Evolutionary conservation across 2,113 vertebrate genomes (phyloP).

Genomic region (Haemorhous mexicanus): DNA sequence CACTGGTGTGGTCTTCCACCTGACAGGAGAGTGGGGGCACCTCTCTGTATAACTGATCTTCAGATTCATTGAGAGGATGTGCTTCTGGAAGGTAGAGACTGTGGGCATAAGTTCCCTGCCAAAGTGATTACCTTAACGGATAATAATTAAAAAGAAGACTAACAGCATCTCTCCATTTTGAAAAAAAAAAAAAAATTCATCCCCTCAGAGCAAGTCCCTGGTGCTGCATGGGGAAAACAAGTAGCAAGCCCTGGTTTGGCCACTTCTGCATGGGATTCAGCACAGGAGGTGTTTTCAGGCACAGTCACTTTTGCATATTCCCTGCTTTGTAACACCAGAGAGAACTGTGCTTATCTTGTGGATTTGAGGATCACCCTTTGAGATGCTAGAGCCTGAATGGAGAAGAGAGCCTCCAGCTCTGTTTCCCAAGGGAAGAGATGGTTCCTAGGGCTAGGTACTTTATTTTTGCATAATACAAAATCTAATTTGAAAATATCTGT

Average conservation of each 20-base stretch:
- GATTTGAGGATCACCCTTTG: neutral
- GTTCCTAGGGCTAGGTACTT: neutral
- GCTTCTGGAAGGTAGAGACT: neutral
- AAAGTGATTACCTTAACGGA: neutral
- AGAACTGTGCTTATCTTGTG: neutral
- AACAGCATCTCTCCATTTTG: neutral
- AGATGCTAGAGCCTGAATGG: neutral
- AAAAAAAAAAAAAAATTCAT: neutral
- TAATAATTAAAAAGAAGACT: neutral
- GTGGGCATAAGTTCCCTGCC: neutral
- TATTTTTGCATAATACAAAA: neutral
- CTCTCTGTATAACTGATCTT: neutral
- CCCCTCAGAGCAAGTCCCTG: neutral
- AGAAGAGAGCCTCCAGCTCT: neutral
- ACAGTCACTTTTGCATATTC: neutral
- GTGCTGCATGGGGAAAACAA: neutral
- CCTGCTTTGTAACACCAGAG: neutral
- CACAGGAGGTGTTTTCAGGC: neutral
- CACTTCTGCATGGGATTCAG: neutral
- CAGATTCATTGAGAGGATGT: neutral
- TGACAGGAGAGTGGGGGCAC: neutral
- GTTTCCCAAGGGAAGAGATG: neutral
- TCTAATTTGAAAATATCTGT: neutral
- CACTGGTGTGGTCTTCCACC: neutral
- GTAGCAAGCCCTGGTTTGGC: neutral